Conservation (phyloP, 2,797 vertebrate species). For the Delichon dasypus region DNA sequence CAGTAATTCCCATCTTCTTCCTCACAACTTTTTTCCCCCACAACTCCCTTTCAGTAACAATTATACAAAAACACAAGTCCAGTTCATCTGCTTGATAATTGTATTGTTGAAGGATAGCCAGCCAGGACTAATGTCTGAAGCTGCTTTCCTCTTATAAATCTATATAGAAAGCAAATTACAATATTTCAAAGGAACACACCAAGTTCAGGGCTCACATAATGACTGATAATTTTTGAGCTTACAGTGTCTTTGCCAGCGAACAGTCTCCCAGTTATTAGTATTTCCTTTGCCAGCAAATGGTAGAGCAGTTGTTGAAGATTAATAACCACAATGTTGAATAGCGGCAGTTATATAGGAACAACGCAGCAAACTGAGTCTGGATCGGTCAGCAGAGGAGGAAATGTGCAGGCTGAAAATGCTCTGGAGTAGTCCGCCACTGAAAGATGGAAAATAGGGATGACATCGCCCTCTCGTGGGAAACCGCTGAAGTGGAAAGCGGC, state of each 20-base stretch:
- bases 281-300: not conserved
- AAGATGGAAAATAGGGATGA: not conserved
- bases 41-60: not conserved
- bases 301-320: not conserved
- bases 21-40: fast-evolving
- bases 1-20: not conserved
- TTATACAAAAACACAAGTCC: not conserved
- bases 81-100: not conserved
- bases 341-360: not conserved
- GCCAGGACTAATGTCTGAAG: not conserved
- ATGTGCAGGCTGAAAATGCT: fast-evolving
- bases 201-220: not conserved
- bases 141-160: not conserved
- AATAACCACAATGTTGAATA: not conserved
- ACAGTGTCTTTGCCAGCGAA: not conserved
- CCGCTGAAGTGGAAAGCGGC: not conserved
- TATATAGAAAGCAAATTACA: not conserved
- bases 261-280: not conserved
- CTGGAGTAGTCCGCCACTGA: not conserved
- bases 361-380: not conserved
- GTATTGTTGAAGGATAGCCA: not conserved
- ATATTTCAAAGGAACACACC: not conserved
- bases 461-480: conserved; percentile 66
- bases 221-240: not conserved
- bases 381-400: not conserved